Evolutionary conservation across 1,140 invertebrate genomes (phyloP).

Genomic region (Ips nitidus): DNA sequence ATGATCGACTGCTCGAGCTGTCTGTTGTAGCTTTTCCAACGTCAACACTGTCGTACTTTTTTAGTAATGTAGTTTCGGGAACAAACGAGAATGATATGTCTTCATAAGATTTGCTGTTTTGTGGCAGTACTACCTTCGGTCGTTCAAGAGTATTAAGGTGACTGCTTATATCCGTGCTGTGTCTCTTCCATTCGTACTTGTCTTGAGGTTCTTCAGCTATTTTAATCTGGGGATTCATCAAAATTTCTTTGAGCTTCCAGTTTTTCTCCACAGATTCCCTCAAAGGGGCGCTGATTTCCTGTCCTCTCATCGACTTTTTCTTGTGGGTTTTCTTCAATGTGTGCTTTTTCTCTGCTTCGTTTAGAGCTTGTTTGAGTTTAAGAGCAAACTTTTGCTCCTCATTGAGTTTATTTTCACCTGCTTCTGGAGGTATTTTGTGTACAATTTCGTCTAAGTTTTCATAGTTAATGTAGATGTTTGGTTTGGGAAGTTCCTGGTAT

Average conservation of each 20-base stretch:
- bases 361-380: conserved; percentile 38
- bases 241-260: conserved; percentile 40
- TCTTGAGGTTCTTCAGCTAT: neutral
- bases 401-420: conserved; percentile 35
- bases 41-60: neutral
- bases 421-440: conserved; percentile 31
- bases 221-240: conserved; percentile 32
- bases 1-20: conserved; percentile 9
- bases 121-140: too few relatives aligned
- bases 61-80: conserved; percentile 22
- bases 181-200: conserved; percentile 5
- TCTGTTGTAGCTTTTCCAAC: neutral
- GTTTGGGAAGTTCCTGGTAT: conserved; percentile 16
- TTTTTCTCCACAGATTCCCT: conserved; percentile 42
- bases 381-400: conserved; percentile 43
- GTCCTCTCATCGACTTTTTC: conserved; percentile 31
- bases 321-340: conserved; percentile 37
- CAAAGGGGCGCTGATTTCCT: conserved; percentile 41
- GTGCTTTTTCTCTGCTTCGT: conserved; percentile 39
- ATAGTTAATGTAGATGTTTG: conserved; percentile 33
- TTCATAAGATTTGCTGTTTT: conserved; percentile 34
- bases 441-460: conserved; percentile 41
- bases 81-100: conserved; percentile 36
- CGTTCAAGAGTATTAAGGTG: neutral
- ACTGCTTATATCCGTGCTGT: conserved; percentile 34